Evolutionary conservation across 2,797 vertebrate species (phyloP), one percentile per base, ranked within the genome.

Genomic region (Catostomus latipinnis): DNA sequence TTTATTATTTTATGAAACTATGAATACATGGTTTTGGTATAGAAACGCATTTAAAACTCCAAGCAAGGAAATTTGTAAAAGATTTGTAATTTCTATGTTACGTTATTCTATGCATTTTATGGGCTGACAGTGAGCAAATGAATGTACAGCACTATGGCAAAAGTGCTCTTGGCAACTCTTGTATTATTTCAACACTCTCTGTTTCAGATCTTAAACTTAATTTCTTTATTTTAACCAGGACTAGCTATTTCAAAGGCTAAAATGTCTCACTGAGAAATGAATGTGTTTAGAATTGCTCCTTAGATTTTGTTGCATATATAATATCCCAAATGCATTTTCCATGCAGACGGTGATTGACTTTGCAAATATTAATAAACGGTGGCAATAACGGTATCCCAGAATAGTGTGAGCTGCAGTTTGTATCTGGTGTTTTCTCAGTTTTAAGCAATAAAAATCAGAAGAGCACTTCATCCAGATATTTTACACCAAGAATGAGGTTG

Each of bases 1-100:
- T 86, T 86, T 86, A 86, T 86, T 84, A 65, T 84, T 80, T 80
- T 84, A 34, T 34, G 2, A 49, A 82, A 82, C 70, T 65, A 60
- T 82, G 78, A 82, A 81, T 72, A 84, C 62, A 68, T 60, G 13
- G 53, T 54, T 62, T 81, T 74, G n/a, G 52, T 56, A 54, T 8
- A 62, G 12, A 71, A 16, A 80, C 72, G 54, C 50, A 60, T 74
- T 75, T 56, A 61, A 56, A 22, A 43, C 16, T 69, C 70, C 10
- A 60, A 74, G 48, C 60, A 65, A 78, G 22, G 45, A 76, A 54
- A 50, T 49, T 6, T 43, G 61, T 62, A 16, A 58, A 81, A 71
- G 66, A 60, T 54, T 71, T 45, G 71, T 54, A 34, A 69, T 68
- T 46, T 82, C 65, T 74, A 46, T 16, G 56, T 68, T 11, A 57